Percentiles rank a stretch among this genome's conserved stretches.
phyloP scores from a whole-genome alignment of 2,797 vertebrate species.

The Cyclopterus lumpus region DNA sequence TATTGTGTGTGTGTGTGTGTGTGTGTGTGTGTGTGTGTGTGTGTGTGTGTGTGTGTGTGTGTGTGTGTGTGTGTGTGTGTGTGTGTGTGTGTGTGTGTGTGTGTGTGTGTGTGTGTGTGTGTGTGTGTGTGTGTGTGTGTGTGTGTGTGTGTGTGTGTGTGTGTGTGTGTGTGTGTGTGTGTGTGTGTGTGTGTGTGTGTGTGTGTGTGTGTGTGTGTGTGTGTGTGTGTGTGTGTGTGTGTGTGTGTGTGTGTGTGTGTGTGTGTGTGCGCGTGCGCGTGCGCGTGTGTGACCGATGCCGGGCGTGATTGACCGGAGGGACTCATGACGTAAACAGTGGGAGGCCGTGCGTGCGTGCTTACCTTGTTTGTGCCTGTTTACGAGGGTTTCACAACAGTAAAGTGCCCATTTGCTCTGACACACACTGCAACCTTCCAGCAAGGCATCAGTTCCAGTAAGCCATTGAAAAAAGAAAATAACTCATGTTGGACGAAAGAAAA shows the following conservation, averaged over 20 bases:
- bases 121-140: conserved; percentile 15
- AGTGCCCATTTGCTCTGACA: conserved; percentile 36
- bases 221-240: conserved; percentile 26
- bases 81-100: conserved; percentile 17
- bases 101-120: conserved; percentile 35
- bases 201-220: conserved; percentile 32
- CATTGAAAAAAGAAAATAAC: not conserved
- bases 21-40: conserved; percentile 21
- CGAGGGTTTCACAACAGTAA: conserved; percentile 50
- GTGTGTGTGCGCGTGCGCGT: conserved; percentile 25
- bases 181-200: conserved; percentile 17
- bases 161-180: conserved; percentile 28
- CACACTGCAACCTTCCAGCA: conserved; percentile 25
- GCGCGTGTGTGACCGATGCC: conserved; percentile 30
- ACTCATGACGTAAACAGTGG: conserved; percentile 53
- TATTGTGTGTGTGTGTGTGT: conserved; percentile 12
- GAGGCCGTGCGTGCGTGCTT: conserved; percentile 26
- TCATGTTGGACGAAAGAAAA: not conserved
- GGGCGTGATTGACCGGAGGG: conserved; percentile 42
- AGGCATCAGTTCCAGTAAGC: conserved; percentile 62
- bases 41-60: conserved; percentile 30
- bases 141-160: conserved; percentile 24
- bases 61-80: conserved; percentile 29
- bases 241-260: conserved; percentile 23
- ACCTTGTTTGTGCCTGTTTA: conserved; percentile 55